Percentiles rank a stretch among this genome's conserved stretches.
Evolutionary conservation across 2,888 invertebrate species (phyloP).

Genomic region (Lepidocyrtinus sp.): DNA sequence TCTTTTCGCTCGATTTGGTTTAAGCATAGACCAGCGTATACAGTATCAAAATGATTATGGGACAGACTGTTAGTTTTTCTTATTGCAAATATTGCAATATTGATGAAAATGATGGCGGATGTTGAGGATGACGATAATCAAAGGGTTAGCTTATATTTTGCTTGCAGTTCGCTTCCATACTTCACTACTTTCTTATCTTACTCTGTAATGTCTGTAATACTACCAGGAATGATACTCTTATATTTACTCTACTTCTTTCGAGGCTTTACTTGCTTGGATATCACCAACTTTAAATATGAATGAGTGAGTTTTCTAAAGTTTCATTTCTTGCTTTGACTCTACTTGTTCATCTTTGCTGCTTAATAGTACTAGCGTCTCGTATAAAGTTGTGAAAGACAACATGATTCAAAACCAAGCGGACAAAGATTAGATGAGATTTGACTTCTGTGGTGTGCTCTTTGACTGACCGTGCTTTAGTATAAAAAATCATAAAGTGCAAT

Average conservation of each 20-base stretch:
- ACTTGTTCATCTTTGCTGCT: neutral
- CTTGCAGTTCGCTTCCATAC: neutral
- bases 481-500: neutral
- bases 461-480: neutral
- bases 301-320: neutral
- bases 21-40: too few species aligned
- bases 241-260: neutral
- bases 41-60: neutral
- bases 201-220: neutral
- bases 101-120: neutral
- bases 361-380: neutral
- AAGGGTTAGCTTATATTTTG: neutral
- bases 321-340: neutral
- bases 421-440: neutral
- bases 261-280: neutral
- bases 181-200: neutral
- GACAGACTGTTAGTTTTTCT: neutral
- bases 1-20: too few species aligned
- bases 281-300: neutral
- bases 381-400: neutral
- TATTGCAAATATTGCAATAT: neutral
- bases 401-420: neutral
- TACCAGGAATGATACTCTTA: neutral
- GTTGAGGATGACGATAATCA: neutral
- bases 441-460: neutral